Percentiles rank a stretch among this genome's conserved stretches.
These are phyloP conservation scores for Pocillopora grandis DNA, from an alignment of 92 coral and sea anemone species.

Conservation along the genomic window DNA sequence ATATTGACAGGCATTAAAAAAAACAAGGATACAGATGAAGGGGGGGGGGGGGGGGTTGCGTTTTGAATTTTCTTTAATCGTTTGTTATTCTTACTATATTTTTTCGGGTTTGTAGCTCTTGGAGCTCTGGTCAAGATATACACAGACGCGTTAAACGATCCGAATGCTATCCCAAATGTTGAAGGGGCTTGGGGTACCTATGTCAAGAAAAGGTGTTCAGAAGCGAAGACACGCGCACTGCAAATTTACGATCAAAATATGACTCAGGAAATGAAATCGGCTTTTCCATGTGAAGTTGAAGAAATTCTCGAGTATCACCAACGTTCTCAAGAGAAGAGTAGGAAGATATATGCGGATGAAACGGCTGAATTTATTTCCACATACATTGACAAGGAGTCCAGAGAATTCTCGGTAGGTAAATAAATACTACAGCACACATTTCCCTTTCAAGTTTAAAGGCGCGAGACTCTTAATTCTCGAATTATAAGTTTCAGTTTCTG, in stretches of 20 bases:
- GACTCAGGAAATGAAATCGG: neutral
- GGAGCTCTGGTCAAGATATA: conserved; percentile 58
- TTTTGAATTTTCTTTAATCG: too few relatives aligned
- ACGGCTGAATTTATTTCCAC: neutral
- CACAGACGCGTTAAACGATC: conserved; percentile 60
- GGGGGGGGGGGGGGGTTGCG: too few relatives aligned
- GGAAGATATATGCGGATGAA: neutral
- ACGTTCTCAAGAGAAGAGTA: conserved; percentile 1
- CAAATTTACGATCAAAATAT: conserved; percentile 27
- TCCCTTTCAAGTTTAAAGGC: neutral
- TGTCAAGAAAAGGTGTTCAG: conserved; percentile 42
- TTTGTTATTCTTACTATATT: too few relatives aligned
- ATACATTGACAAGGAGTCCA: neutral
- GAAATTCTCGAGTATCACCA: conserved; percentile 29
- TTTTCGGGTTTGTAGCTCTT: conserved; percentile 7
- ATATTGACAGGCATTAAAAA: too few relatives aligned
- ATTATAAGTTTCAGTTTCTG: neutral
- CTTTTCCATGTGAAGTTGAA: conserved; percentile 37
- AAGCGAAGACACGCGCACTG: conserved; percentile 37
- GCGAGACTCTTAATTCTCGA: too few relatives aligned
- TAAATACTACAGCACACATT: too few relatives aligned
- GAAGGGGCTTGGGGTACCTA: conserved; percentile 62
- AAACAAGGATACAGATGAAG: too few relatives aligned
- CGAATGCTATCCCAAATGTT: conserved; percentile 60
- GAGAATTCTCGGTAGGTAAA: neutral